A percentile compares a stretch with the other conserved stretches of the same genome.
Conservation (phyloP, 1,140 invertebrate species). For the Euschistus heros region DNA sequence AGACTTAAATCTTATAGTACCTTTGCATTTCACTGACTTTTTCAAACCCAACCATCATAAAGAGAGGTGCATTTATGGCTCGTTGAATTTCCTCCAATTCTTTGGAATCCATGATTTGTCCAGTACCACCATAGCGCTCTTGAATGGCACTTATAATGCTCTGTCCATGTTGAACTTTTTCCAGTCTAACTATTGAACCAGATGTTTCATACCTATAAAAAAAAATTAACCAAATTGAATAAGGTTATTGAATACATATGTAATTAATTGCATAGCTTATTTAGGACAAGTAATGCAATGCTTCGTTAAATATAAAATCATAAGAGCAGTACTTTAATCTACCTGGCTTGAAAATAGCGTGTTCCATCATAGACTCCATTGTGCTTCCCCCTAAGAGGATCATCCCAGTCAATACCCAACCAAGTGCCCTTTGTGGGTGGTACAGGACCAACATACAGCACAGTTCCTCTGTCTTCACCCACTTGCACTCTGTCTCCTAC, state of each 20-base stretch:
- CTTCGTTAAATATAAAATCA: background rate
- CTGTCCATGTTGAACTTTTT: slow-evolving; percentile 61
- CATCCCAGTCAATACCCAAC: slow-evolving; percentile 92
- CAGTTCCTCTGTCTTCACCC: slow-evolving; percentile 44
- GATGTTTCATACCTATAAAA: slow-evolving; percentile 46
- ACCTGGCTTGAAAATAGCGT: slow-evolving; percentile 72
- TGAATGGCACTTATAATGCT: slow-evolving; percentile 59
- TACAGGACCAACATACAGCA: slow-evolving; percentile 48
- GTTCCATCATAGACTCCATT: slow-evolving; percentile 70
- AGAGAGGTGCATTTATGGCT: slow-evolving; percentile 61
- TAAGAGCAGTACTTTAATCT: slow-evolving; percentile 27
- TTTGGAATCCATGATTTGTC: slow-evolving; percentile 47
- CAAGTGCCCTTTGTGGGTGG: slow-evolving; percentile 51
- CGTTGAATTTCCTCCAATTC: slow-evolving; percentile 50
- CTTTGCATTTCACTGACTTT: slow-evolving; percentile 71
- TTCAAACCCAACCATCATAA: slow-evolving; percentile 80
- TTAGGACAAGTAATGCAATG: background rate
- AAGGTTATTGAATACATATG: background rate
- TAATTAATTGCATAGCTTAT: background rate
- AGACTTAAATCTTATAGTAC: slow-evolving; percentile 33
- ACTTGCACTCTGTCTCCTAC: slow-evolving; percentile 44
- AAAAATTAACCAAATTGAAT: background rate
- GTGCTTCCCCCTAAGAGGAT: slow-evolving; percentile 75
- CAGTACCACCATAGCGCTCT: slow-evolving; percentile 56
- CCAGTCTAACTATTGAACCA: slow-evolving; percentile 75